phyloP scores from a whole-genome alignment of 2,888 invertebrate genomes.

The Pharmacophagus antenor region DNA sequence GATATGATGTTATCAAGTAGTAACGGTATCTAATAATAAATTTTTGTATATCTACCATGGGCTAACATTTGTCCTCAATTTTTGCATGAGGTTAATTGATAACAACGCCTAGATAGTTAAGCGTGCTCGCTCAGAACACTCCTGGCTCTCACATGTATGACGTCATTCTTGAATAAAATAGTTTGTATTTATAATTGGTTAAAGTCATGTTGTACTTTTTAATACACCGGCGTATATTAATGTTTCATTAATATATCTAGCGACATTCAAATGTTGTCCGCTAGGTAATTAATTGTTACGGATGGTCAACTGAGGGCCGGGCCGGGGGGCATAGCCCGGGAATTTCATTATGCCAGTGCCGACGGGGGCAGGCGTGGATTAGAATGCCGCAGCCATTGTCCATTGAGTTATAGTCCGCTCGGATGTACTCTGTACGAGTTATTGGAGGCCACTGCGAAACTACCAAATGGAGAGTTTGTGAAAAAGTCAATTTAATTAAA shows the following conservation, averaged over 20 bases:
- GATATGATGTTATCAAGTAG: too few relatives aligned
- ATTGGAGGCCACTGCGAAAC: slow-evolving; percentile 38
- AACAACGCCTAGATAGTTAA: too few relatives aligned
- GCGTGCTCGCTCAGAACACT: too few relatives aligned
- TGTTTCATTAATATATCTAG: slow-evolving; percentile 23
- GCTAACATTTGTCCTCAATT: too few relatives aligned
- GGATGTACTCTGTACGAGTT: slow-evolving; percentile 42
- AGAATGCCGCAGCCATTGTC: slow-evolving; percentile 65
- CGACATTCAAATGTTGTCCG: slow-evolving; percentile 26
- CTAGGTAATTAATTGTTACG: slow-evolving; percentile 45
- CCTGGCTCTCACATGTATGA: too few relatives aligned
- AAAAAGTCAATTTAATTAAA: slow-evolving; percentile 11
- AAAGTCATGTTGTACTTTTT: too few relatives aligned
- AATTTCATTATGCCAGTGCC: slow-evolving; percentile 69
- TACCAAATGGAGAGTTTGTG: slow-evolving; percentile 29
- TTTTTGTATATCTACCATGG: too few relatives aligned
- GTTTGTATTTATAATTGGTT: too few relatives aligned
- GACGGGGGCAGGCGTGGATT: slow-evolving; percentile 51
- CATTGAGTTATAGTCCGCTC: slow-evolving; percentile 64
- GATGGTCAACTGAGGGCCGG: slow-evolving; percentile 36
- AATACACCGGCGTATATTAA: not conserved
- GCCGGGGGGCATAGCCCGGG: slow-evolving; percentile 47
- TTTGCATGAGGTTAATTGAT: too few relatives aligned
- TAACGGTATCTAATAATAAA: too few relatives aligned
- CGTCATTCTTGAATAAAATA: too few relatives aligned